Percentiles rank a stretch among this genome's conserved stretches.
phyloP scores from a whole-genome alignment of 2,797 vertebrate genomes.

The Echiichthys vipera region DNA sequence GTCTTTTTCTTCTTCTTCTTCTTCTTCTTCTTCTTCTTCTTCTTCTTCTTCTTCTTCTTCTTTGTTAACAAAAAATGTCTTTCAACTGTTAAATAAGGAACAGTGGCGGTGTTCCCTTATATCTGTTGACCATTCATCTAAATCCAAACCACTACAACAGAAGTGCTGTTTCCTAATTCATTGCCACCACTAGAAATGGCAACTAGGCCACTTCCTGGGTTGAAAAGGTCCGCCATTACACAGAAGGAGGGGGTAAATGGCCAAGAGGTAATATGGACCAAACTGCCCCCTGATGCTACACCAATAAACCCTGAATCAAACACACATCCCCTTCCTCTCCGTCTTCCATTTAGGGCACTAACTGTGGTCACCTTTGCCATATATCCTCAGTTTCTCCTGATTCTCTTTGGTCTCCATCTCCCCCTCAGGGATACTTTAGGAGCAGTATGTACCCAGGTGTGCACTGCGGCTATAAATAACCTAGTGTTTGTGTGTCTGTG shows the following conservation, averaged over 20 bases:
- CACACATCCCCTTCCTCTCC: constrained; percentile 34
- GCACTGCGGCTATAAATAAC: not conserved
- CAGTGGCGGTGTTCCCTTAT: not conserved
- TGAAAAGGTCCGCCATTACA: constrained; percentile 76
- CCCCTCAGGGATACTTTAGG: constrained; percentile 59
- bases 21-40: too few species aligned
- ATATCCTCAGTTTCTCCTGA: constrained; percentile 58
- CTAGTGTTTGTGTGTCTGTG: constrained; percentile 1
- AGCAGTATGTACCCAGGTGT: constrained; percentile 38
- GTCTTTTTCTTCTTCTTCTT: too few species aligned
- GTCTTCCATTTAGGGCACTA: constrained; percentile 39
- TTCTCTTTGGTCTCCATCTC: constrained; percentile 47
- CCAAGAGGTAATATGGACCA: constrained; percentile 73
- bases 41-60: too few species aligned
- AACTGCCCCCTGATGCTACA: constrained; percentile 70
- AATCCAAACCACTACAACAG: constrained; percentile 13
- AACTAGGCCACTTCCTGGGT: constrained; percentile 55
- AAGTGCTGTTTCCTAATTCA: constrained; percentile 54
- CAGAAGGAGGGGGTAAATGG: constrained; percentile 52
- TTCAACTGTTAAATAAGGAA: not conserved
- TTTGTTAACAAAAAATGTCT: not conserved
- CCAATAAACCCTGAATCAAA: constrained; percentile 72
- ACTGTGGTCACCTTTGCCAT: constrained; percentile 76
- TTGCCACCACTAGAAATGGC: constrained; percentile 44
- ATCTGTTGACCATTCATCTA: constrained; percentile 34